Conservation (phyloP, 2,888 invertebrate species). For the Laothoe populi region DNA sequence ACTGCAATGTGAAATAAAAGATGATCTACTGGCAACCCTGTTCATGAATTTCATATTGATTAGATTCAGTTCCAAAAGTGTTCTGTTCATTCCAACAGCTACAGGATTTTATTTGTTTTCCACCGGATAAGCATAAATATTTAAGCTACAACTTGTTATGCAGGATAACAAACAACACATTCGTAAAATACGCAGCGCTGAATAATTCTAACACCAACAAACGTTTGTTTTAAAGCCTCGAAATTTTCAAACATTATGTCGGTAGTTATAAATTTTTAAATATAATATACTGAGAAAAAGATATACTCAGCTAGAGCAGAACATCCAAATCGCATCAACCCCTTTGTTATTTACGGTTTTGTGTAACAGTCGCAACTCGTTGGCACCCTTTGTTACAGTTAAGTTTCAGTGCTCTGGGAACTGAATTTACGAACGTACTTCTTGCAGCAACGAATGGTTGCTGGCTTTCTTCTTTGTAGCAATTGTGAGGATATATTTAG, state of each 20-base stretch:
- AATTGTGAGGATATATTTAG: constrained; percentile 1
- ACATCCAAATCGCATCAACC: constrained; percentile 38
- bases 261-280: constrained; percentile 32
- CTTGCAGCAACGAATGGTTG: constrained; percentile 17
- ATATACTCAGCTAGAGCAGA: constrained; percentile 31
- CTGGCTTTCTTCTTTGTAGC: constrained; percentile 3
- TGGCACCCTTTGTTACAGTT: constrained; percentile 36
- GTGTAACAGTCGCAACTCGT: constrained; percentile 27
- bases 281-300: constrained; percentile 24
- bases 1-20: background rate
- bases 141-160: background rate
- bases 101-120: constrained; percentile 24
- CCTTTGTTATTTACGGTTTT: constrained; percentile 36
- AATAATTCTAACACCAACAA: constrained; percentile 20
- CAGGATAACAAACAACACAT: constrained; percentile 5
- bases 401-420: constrained; percentile 32
- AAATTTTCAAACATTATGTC: constrained; percentile 20
- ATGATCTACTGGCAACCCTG: background rate
- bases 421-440: constrained; percentile 29
- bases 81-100: background rate
- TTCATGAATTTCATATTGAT: background rate
- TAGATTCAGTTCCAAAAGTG: background rate
- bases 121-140: constrained; percentile 4
- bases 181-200: constrained; percentile 1
- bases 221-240: constrained; percentile 14